Percentiles rank a stretch among this genome's conserved stretches.
Evolutionary conservation across 2,113 vertebrate genomes (phyloP).

Genomic region (Mobula hypostoma): DNA sequence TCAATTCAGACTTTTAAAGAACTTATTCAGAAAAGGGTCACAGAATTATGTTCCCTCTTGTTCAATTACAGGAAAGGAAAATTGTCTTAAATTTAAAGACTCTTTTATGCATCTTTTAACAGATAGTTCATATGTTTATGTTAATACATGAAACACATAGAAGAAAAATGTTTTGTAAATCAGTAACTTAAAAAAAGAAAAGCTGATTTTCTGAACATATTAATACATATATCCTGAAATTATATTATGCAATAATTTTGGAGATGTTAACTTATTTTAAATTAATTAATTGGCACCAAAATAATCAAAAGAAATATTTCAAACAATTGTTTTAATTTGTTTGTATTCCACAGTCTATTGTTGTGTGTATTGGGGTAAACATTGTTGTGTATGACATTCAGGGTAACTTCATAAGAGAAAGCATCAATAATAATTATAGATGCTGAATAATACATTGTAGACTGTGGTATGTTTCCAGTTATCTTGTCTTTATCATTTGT

Average conservation of each 20-base stretch:
- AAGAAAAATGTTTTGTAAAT: not conserved
- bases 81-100: not conserved
- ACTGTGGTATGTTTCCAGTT: not conserved
- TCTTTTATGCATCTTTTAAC: not conserved
- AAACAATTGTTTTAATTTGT: not conserved
- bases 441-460: not conserved
- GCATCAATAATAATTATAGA: not conserved
- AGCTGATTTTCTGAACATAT: not conserved
- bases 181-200: not conserved
- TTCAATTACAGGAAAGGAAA: not conserved
- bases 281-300: not conserved
- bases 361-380: no score
- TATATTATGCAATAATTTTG: not conserved
- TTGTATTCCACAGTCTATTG: not conserved
- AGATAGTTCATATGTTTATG: not conserved
- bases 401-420: not conserved
- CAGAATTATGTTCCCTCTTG: constrained; percentile 10
- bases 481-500: no score
- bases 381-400: not conserved
- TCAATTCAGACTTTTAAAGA: constrained; percentile 55
- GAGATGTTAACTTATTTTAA: not conserved
- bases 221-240: not conserved
- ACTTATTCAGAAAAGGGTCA: constrained; percentile 43
- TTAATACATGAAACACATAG: not conserved
- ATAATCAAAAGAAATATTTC: constrained; percentile 6